phyloP scores from a whole-genome alignment of 2,797 vertebrate genomes.

The Dromococcyx pavoninus region DNA sequence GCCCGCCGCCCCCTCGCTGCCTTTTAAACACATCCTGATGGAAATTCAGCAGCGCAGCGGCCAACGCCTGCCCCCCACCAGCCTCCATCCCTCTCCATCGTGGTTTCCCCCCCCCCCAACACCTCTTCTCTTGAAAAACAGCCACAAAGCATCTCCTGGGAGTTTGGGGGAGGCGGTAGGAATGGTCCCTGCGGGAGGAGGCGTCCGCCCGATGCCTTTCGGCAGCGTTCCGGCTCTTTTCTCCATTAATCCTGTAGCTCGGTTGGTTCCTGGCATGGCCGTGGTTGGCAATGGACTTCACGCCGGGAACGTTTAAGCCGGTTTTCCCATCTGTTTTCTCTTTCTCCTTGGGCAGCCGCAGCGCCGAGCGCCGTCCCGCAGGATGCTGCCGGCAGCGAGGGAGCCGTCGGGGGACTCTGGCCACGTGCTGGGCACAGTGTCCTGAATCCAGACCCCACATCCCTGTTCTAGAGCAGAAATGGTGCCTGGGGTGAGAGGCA shows the following conservation, averaged over 20 bases:
- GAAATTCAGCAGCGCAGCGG: neutral
- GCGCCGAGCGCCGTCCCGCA: rapidly evolving
- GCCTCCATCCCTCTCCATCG: rapidly evolving
- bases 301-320: neutral
- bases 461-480: rapidly evolving
- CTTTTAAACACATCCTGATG: neutral
- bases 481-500: neutral
- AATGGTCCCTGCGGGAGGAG: neutral
- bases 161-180: neutral
- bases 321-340: slow-evolving; percentile 30
- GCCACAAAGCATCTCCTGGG: neutral
- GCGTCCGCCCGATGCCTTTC: neutral
- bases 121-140: neutral
- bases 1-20: neutral
- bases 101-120: neutral
- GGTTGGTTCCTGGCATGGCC: neutral
- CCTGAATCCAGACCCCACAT: rapidly evolving
- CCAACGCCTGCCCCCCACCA: neutral
- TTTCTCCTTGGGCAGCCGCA: neutral
- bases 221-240: neutral
- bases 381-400: neutral
- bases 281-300: neutral
- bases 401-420: neutral
- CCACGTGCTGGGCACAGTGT: rapidly evolving
- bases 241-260: slow-evolving; percentile 6